Evolutionary conservation across 2,797 vertebrate species (phyloP).

Genomic region (Sciurus vulgaris): DNA sequence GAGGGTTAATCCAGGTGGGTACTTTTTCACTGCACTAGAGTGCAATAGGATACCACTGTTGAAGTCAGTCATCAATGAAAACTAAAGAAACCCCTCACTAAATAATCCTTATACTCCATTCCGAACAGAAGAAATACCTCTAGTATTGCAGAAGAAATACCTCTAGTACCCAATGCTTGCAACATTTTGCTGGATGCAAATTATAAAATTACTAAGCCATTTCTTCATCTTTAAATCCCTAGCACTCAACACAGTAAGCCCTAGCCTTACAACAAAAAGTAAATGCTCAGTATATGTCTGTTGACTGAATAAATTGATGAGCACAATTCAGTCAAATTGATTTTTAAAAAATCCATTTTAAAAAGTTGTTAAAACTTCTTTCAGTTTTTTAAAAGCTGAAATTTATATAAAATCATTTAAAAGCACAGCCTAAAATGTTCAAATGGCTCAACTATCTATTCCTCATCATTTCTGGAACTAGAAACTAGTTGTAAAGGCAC

Average conservation of each 20-base stretch:
- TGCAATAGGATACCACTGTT: not conserved
- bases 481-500: not conserved
- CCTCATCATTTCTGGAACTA: constrained; percentile 28
- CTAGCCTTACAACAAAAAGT: not conserved
- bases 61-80: not conserved
- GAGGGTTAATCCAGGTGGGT: not conserved
- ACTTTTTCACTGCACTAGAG: not conserved
- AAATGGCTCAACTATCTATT: not conserved
- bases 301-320: not conserved
- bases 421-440: constrained; percentile 17
- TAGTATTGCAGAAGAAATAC: not conserved
- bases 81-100: not conserved
- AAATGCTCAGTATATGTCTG: not conserved
- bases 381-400: constrained; percentile 27
- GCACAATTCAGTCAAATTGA: not conserved
- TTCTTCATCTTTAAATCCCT: not conserved
- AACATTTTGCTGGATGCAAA: not conserved
- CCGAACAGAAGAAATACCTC: not conserved
- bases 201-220: not conserved
- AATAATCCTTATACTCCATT: not conserved
- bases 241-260: not conserved
- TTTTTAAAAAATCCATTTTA: not conserved
- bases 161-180: not conserved
- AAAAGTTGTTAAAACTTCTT: too few relatives aligned
- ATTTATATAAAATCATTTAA: constrained; percentile 38